Conservation (phyloP, 1,140 invertebrate species). For the Notospermus geniculatus region DNA sequence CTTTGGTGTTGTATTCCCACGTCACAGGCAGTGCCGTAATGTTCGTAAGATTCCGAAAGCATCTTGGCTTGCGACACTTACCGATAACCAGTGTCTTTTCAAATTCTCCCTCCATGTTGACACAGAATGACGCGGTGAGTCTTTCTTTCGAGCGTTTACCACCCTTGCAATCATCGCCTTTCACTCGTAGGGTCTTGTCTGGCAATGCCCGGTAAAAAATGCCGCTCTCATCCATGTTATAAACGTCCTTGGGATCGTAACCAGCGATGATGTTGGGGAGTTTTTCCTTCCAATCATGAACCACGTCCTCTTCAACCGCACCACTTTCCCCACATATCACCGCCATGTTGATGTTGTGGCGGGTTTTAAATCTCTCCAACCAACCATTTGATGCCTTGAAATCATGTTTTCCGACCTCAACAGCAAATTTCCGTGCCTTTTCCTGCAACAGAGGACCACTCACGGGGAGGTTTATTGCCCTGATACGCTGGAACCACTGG, state of each 20-base stretch:
- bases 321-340: slow-evolving; percentile 20
- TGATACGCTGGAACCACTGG: slow-evolving; percentile 19
- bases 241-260: slow-evolving; percentile 25
- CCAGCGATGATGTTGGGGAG: slow-evolving; percentile 18
- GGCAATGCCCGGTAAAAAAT: slow-evolving; percentile 26
- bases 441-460: slow-evolving; percentile 20
- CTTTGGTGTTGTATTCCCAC: slow-evolving; percentile 19
- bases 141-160: slow-evolving; percentile 26
- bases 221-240: slow-evolving; percentile 32
- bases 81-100: too few relatives aligned
- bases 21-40: slow-evolving; percentile 18
- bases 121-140: slow-evolving; percentile 25
- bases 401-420: slow-evolving; percentile 17
- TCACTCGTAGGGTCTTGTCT: slow-evolving; percentile 24
- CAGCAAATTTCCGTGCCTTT: slow-evolving; percentile 22
- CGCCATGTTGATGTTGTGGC: slow-evolving; percentile 19
- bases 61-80: slow-evolving; percentile 26
- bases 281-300: slow-evolving; percentile 17
- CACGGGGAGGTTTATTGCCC: slow-evolving; percentile 3
- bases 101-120: slow-evolving; percentile 25
- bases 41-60: slow-evolving; percentile 22
- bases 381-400: slow-evolving; percentile 37
- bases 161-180: slow-evolving; percentile 18
- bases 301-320: slow-evolving; percentile 14
- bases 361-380: slow-evolving; percentile 20